A percentile compares a stretch with the other conserved stretches of the same genome.
These are phyloP conservation scores for Camponotus fellah DNA, from an alignment of 2,888 invertebrate species.

Conservation along the genomic window DNA sequence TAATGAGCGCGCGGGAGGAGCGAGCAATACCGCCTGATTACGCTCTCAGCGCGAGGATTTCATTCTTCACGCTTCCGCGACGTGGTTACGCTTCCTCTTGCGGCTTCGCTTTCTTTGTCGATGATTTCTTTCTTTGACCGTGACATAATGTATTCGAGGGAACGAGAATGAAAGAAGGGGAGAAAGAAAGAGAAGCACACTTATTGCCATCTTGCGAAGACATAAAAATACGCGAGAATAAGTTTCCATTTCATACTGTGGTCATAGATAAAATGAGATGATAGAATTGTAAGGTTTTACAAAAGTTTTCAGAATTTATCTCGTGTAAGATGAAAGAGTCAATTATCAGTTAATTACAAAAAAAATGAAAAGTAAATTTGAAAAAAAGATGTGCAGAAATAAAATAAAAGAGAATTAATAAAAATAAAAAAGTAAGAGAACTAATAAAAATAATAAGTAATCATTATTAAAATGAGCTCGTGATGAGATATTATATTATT, in stretches of 20 bases:
- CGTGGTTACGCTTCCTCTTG: conserved; percentile 54
- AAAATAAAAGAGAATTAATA: background rate
- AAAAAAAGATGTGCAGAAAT: background rate
- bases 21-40: conserved; percentile 65
- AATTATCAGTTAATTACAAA: background rate
- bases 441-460: conserved; percentile 4
- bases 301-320: background rate
- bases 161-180: background rate
- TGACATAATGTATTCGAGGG: conserved; percentile 46
- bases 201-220: conserved; percentile 16
- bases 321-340: background rate
- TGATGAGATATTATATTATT: conserved; percentile 3
- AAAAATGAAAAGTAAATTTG: background rate
- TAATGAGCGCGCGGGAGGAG: conserved; percentile 73
- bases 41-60: conserved; percentile 72
- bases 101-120: conserved; percentile 57
- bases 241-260: background rate
- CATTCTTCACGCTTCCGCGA: conserved; percentile 69
- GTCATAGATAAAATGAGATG: background rate
- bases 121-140: conserved; percentile 55
- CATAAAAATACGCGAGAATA: conserved; percentile 10
- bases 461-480: background rate
- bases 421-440: background rate
- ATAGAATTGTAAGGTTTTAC: background rate
- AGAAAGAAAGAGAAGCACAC: conserved; percentile 11